Base-by-base conservation (phyloP, 2,113 vertebrate genomes). In the Sula dactylatra region DNA sequence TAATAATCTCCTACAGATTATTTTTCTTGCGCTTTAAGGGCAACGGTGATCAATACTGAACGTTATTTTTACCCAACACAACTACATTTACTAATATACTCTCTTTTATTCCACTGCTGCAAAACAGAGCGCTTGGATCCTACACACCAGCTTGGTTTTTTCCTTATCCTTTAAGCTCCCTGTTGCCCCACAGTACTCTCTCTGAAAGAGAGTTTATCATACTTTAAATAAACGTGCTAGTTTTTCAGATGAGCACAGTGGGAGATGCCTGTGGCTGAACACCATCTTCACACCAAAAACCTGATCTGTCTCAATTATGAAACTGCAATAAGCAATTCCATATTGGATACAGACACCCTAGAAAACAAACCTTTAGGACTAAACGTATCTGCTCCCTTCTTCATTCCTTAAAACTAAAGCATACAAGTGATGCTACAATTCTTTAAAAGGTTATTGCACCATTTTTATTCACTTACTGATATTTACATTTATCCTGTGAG, bases 141-240 rank as follows among this genome's bases (percentile, higher is more conserved):
- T 4, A 56, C 6, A 56, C 3, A 54, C 2, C 34, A 47, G 6
- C 5, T 1, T 25, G n/a, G 1, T 7, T 59, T 29, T 16, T 22
- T 14, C 27, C 38, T 49, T 21, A 27, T 8, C 8, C 36, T 49
- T 15, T 11, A 50, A 36, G 6, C 9, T 8, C 38, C 31, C 49
- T 45, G 15, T 3, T 65, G 55, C 17, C 14, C 8, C 31, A 36
- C 3, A 26, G 13, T 9, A 14, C 7, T 49, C 36, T 13, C 40
- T n/a, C 44, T 27, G 26, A 29, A 64, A 52, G 7, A 62, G 40
- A 73, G 21, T 44, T 83, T 19, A 58, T 9, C 3, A 3, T 11
- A 40, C 21, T 83, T 56, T 4, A 58, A 66, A 25, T 11, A 66
- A 70, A 13, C 2, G 3, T 31, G 21, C 19, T 42, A 11, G 16